Base-by-base conservation (phyloP, 2,113 vertebrate species). In the Pterocles orientalis region DNA sequence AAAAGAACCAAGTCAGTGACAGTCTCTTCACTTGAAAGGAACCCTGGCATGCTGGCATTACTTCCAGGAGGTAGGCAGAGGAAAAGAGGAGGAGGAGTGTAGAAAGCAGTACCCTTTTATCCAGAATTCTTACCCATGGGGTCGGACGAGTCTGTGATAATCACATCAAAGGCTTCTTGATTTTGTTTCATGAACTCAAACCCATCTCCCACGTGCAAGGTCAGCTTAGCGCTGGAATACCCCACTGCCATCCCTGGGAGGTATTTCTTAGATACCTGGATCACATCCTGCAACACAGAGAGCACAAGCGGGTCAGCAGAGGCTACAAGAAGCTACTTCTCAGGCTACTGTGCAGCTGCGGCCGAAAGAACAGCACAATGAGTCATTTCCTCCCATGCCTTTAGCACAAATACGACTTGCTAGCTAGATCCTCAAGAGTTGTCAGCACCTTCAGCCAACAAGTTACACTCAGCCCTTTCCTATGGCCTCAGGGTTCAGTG, bases 181-280 rank as follows among this genome's bases (percentile, higher is more conserved):
- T 99, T 99, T 97, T 99, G 98, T 88, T 99, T 99, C 99, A 99
- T 99, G 96, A 99, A 99, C 94, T 99, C 99, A 97, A 99, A 99
- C 47, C 99, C 99, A 4, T 99, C 99, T 7, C 99, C 99, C 10
- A 99, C 98, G 0, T 99, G 98, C 41, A 99, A 97, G 66, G 98
- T 99, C 81, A 99, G 98, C 91, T 99, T 99, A 36, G 99, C 98
- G 50, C 99, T 99, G 86, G 99, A 99, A 96, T 99, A 99, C 7
- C 99, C 99, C 84, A 99, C 97, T 12, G 99, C 99, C 99, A 99
- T 99, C 47, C 99, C 98, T 0, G 99, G 99, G 64, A 99, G 99
- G 94, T 98, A 99, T 93, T 99, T 99, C 98, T 99, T 99, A 1
- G 99, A 99, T 21, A 99, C 99, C 34, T 98, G 98, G 83, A 99